A percentile compares a stretch with the other conserved stretches of the same genome.
Evolutionary conservation across 2,113 vertebrate species (phyloP).

Genomic region (Halichoeres trimaculatus): DNA sequence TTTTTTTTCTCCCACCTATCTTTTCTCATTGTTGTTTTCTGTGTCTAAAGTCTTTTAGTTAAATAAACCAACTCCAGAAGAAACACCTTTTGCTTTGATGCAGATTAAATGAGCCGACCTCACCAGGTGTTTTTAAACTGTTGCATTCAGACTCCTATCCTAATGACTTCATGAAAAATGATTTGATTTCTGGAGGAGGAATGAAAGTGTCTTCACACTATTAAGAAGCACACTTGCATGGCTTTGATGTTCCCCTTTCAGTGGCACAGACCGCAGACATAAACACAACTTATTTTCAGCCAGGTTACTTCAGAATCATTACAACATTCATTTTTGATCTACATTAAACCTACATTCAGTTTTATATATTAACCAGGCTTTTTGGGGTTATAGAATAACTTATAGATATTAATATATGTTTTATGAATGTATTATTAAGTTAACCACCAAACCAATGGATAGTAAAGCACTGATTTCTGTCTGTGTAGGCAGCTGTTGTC

Average conservation of each 20-base stretch:
- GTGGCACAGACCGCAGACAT: not conserved
- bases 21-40: not conserved
- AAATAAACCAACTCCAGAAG: not conserved
- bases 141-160: not conserved
- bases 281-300: not conserved
- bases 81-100: not conserved
- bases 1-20: not conserved
- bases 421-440: no score
- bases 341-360: not conserved
- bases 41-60: not conserved
- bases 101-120: not conserved
- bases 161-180: not conserved
- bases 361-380: not conserved
- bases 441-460: no score
- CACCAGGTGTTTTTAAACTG: not conserved
- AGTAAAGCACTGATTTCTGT: not conserved
- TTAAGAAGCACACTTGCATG: not conserved
- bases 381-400: no score
- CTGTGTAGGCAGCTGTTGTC: slow-evolving; percentile 24
- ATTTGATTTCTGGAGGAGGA: not conserved
- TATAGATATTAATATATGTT: no score
- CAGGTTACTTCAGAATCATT: not conserved
- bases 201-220: not conserved
- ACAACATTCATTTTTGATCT: not conserved
- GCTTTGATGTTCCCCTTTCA: not conserved